Conservation (phyloP, 2,888 invertebrate genomes). For the Polymixis lichenea region DNA sequence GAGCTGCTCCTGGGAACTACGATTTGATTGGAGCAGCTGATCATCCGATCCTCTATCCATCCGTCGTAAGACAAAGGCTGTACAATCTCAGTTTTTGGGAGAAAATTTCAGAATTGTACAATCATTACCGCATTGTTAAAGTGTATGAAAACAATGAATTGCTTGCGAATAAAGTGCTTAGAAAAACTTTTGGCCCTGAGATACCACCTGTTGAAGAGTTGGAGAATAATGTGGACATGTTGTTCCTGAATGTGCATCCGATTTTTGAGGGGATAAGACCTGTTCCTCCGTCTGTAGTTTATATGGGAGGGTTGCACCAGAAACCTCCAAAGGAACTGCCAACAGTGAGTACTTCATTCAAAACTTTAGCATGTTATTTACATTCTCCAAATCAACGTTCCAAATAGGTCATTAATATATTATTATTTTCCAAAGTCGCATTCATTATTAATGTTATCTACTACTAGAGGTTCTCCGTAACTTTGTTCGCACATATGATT, state of each 20-base stretch:
- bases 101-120: constrained; percentile 66
- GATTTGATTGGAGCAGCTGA: constrained; percentile 67
- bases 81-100: constrained; percentile 71
- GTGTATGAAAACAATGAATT: constrained; percentile 15
- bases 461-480: background rate
- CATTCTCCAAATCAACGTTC: background rate
- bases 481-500: background rate
- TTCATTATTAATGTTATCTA: background rate
- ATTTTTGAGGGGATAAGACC: constrained; percentile 72
- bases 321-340: constrained; percentile 67
- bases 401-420: too few relatives aligned
- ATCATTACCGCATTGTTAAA: constrained; percentile 42
- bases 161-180: constrained; percentile 52
- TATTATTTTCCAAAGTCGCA: background rate
- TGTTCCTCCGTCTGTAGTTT: constrained; percentile 70
- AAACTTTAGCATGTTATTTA: background rate
- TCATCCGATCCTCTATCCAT: constrained; percentile 72
- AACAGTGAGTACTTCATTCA: constrained; percentile 57
- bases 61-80: constrained; percentile 52
- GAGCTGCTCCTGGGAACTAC: constrained; percentile 57
- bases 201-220: constrained; percentile 64
- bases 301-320: constrained; percentile 72
- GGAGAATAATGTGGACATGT: constrained; percentile 69
- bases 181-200: constrained; percentile 61
- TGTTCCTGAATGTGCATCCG: constrained; percentile 70